Percentiles rank a stretch among this genome's conserved stretches.
phyloP scores from a whole-genome alignment of 1,140 invertebrate genomes.

The Phocides pigmalion region DNA sequence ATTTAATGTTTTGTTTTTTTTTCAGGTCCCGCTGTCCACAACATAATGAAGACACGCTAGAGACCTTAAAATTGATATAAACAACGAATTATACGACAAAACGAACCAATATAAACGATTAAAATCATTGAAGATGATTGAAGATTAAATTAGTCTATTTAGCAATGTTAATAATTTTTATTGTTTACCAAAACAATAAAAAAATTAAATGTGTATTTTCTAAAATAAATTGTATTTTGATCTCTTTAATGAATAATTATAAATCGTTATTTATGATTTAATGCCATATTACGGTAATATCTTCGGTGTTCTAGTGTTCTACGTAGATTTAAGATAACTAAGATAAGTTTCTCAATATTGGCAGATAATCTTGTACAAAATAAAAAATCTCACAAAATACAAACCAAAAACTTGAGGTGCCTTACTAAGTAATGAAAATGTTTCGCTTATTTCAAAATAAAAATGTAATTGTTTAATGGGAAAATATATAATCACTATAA shows the following conservation, averaged over 20 bases:
- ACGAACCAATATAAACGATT: slow-evolving; percentile 33
- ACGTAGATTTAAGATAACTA: slow-evolving; percentile 35
- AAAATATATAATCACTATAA: slow-evolving; percentile 27
- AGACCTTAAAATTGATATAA: slow-evolving; percentile 40
- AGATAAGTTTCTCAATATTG: slow-evolving; percentile 32
- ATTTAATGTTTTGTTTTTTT: slow-evolving; percentile 31
- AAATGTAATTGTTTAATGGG: slow-evolving; percentile 16
- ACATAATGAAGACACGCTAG: slow-evolving; percentile 36
- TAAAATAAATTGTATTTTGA: slow-evolving; percentile 61
- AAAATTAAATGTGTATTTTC: slow-evolving; percentile 45
- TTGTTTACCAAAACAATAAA: slow-evolving; percentile 35
- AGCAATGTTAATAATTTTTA: slow-evolving; percentile 34
- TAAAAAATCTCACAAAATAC: slow-evolving; percentile 44
- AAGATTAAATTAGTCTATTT: slow-evolving; percentile 29
- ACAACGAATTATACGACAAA: slow-evolving; percentile 34
- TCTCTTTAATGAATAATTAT: slow-evolving; percentile 63
- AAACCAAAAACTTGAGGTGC: slow-evolving; percentile 72
- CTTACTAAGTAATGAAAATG: slow-evolving; percentile 56
- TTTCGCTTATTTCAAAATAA: slow-evolving; percentile 40
- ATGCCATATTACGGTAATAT: slow-evolving; percentile 74
- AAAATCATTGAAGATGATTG: slow-evolving; percentile 29
- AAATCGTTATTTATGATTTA: slow-evolving; percentile 71
- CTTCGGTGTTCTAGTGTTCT: slow-evolving; percentile 47
- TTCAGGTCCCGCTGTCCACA: slow-evolving; percentile 51
- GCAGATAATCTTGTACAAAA: slow-evolving; percentile 31